A percentile compares a stretch with the other conserved stretches of the same genome.
Conservation (phyloP, 1,140 invertebrate species). For the Drosophila azteca region DNA sequence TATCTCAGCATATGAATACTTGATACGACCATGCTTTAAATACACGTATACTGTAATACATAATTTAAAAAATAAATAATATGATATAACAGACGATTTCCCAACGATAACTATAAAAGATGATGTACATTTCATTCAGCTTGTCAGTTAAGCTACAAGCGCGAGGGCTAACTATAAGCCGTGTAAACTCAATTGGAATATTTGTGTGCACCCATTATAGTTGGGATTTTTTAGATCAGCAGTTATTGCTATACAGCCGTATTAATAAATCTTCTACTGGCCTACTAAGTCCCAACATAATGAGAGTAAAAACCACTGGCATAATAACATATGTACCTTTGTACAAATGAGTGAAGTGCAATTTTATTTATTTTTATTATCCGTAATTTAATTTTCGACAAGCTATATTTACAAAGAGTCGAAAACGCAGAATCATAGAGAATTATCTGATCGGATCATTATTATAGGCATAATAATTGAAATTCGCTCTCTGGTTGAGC, state of each 20-base stretch:
- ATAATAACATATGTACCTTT: background rate
- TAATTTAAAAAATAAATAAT: too few species aligned
- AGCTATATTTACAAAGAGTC: too few species aligned
- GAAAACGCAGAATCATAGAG: too few species aligned
- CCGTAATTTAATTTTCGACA: too few species aligned
- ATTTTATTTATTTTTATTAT: too few species aligned
- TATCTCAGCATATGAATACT: constrained; percentile 36
- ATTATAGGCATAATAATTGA: too few species aligned
- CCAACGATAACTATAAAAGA: constrained; percentile 37
- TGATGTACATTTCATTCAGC: background rate
- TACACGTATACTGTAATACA: too few species aligned
- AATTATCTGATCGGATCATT: too few species aligned
- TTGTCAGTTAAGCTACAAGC: constrained; percentile 25
- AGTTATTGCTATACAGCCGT: constrained; percentile 64
- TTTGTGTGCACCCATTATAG: constrained; percentile 75
- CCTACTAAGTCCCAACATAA: constrained; percentile 84
- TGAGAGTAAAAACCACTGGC: constrained; percentile 72
- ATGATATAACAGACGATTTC: background rate
- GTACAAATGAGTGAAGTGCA: too few species aligned
- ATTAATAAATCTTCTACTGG: constrained; percentile 73
- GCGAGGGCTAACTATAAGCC: too few species aligned
- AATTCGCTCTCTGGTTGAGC: too few species aligned
- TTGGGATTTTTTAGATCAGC: constrained; percentile 84
- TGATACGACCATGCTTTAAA: constrained; percentile 15
- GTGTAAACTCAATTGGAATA: constrained; percentile 5